These are phyloP conservation scores for Epicauta chinensis DNA, from an alignment of 1,140 invertebrate species.

Conservation along the genomic window DNA sequence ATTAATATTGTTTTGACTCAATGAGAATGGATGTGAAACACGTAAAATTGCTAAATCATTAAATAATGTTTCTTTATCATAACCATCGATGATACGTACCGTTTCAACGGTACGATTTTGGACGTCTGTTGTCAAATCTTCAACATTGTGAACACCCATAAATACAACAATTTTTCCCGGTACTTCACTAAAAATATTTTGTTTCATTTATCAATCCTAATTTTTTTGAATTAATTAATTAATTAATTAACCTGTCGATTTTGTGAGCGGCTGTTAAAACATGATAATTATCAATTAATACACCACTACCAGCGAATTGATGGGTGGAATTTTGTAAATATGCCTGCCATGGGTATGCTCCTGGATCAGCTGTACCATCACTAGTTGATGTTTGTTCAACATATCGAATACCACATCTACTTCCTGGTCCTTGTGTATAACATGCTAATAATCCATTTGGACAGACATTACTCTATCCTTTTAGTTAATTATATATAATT, in stretches of 20 bases:
- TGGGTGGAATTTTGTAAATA: constrained; percentile 32
- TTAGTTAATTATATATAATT: background rate
- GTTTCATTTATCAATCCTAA: background rate
- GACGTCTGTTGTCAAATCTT: constrained; percentile 14
- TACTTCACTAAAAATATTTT: constrained; percentile 13
- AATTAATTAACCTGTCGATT: constrained; percentile 29
- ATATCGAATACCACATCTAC: constrained; percentile 26
- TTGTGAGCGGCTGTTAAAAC: constrained; percentile 40
- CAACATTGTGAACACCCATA: constrained; percentile 28
- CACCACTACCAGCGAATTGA: constrained; percentile 34
- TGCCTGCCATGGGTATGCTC: constrained; percentile 38
- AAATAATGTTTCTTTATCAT: constrained; percentile 46
- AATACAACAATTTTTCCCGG: constrained; percentile 21
- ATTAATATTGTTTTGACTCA: constrained; percentile 49
- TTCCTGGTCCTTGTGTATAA: constrained; percentile 16
- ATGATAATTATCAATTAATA: constrained; percentile 32
- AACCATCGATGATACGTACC: constrained; percentile 48
- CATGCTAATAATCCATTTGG: constrained; percentile 25
- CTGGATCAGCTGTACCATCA: constrained; percentile 23
- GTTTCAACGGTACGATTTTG: constrained; percentile 20
- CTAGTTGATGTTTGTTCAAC: constrained; percentile 14
- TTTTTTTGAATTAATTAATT: background rate
- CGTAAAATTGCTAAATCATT: constrained; percentile 62
- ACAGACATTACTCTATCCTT: constrained; percentile 12
- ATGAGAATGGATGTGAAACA: constrained; percentile 45